phyloP scores from a whole-genome alignment of 2,797 vertebrate genomes.

The Chelon auratus region DNA sequence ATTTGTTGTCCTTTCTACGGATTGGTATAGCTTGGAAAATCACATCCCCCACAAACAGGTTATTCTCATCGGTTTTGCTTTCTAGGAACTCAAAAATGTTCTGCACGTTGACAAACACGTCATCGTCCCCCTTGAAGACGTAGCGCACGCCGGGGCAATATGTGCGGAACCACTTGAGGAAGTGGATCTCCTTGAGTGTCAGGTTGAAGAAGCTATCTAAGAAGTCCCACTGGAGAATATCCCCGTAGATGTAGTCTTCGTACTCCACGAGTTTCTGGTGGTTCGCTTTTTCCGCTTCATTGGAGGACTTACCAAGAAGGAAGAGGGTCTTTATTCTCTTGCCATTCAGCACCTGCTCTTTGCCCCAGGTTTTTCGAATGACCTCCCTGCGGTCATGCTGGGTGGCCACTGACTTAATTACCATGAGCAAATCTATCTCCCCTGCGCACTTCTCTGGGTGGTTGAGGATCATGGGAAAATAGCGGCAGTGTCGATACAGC shows the following conservation, averaged over 20 bases:
- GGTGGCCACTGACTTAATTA: constrained; percentile 93
- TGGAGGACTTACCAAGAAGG: constrained; percentile 90
- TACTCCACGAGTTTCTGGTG: constrained; percentile 96
- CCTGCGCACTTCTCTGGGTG: constrained; percentile 91
- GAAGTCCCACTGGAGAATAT: constrained; percentile 98
- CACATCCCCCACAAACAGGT: constrained; percentile 93
- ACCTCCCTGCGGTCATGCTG: constrained; percentile 94
- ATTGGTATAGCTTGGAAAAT: constrained; percentile 92
- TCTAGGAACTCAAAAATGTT: constrained; percentile 94
- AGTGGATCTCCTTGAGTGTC: constrained; percentile 96
- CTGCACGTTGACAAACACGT: constrained; percentile 91
- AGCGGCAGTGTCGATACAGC: constrained; percentile 93
- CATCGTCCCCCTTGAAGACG: constrained; percentile 96
- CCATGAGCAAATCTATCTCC: constrained; percentile 88
- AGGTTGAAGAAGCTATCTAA: constrained; percentile 98
- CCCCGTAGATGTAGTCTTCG: constrained; percentile 91
- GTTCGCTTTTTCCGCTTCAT: constrained; percentile 87
- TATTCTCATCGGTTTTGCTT: constrained; percentile 66
- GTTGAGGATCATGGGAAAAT: constrained; percentile 93
- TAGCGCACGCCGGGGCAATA: constrained; percentile 89
- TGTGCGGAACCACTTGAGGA: constrained; percentile 95
- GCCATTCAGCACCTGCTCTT: constrained; percentile 83
- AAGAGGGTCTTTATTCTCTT: constrained; percentile 89
- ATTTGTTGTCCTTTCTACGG: constrained; percentile 93
- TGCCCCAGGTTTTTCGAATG: constrained; percentile 96